A percentile compares a stretch with the other conserved stretches of the same genome.
Conservation (phyloP, 2,888 invertebrate species). For the Lepeophtheirus nordmannii region DNA sequence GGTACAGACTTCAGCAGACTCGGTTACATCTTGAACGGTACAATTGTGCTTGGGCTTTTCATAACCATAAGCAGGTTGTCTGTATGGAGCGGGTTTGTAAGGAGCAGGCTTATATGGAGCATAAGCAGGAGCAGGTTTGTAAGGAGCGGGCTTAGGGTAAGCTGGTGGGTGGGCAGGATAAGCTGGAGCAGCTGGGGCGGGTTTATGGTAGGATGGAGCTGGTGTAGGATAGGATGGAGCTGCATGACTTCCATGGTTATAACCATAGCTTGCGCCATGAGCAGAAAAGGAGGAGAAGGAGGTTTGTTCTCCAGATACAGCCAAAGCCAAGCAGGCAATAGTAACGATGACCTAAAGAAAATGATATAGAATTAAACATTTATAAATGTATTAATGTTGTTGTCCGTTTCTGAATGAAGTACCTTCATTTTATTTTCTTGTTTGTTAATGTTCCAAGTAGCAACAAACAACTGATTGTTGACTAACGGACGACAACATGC, state of each 20-base stretch:
- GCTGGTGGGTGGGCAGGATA: not conserved
- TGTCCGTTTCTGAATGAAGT: not conserved
- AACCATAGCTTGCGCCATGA: slow-evolving; percentile 4
- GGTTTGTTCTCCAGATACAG: not conserved
- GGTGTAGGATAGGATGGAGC: not conserved
- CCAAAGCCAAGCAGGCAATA: not conserved
- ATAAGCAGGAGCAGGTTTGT: slow-evolving; percentile 3
- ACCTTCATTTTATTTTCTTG: too few relatives aligned
- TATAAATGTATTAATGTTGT: not conserved
- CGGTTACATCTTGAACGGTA: slow-evolving; percentile 22
- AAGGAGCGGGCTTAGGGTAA: slow-evolving; percentile 3
- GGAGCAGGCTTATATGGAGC: not conserved
- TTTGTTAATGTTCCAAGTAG: too few relatives aligned
- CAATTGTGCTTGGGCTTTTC: slow-evolving; percentile 24
- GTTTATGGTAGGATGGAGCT: not conserved
- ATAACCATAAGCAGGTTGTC: slow-evolving; percentile 10
- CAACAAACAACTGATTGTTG: too few relatives aligned
- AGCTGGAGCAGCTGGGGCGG: not conserved
- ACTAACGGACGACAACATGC: too few relatives aligned
- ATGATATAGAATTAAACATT: not conserved
- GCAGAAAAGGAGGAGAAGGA: slow-evolving; percentile 5
- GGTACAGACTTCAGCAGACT: slow-evolving; percentile 22
- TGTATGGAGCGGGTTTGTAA: not conserved
- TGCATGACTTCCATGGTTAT: not conserved
- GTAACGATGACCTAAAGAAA: not conserved